Percentiles rank a stretch among this genome's conserved stretches.
Evolutionary conservation across 2,113 vertebrate genomes (phyloP).

Genomic region (Turdus rufiventris): DNA sequence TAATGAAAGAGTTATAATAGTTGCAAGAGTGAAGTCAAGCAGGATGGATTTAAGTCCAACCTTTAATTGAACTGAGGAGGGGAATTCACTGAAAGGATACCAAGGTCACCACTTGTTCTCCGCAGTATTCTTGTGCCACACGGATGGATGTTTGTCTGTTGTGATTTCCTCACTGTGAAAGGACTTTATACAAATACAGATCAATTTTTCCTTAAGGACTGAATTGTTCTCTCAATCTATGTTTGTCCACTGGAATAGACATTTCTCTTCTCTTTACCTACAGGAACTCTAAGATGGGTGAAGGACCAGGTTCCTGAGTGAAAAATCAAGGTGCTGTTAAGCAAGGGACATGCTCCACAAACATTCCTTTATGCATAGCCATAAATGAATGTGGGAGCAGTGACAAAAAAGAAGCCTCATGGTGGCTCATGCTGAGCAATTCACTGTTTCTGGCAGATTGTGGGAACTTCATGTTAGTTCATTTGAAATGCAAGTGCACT

Average conservation of each 20-base stretch:
- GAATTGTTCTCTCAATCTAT: background rate
- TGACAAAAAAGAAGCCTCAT: background rate
- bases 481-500: background rate
- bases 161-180: background rate
- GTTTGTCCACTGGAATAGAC: background rate
- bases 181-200: background rate
- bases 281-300: accelerated
- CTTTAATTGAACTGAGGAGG: background rate
- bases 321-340: background rate
- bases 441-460: background rate
- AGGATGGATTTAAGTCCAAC: background rate
- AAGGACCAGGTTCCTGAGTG: background rate
- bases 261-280: background rate
- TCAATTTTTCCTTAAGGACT: background rate
- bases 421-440: background rate
- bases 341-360: background rate
- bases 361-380: background rate
- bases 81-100: background rate
- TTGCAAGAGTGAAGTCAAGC: background rate
- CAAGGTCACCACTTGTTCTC: background rate
- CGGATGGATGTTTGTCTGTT: accelerated
- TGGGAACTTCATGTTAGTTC: background rate
- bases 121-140: background rate
- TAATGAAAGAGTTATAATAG: background rate
- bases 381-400: background rate